Base-by-base conservation (phyloP, 1,140 invertebrate species). In the Polyergus mexicanus region DNA sequence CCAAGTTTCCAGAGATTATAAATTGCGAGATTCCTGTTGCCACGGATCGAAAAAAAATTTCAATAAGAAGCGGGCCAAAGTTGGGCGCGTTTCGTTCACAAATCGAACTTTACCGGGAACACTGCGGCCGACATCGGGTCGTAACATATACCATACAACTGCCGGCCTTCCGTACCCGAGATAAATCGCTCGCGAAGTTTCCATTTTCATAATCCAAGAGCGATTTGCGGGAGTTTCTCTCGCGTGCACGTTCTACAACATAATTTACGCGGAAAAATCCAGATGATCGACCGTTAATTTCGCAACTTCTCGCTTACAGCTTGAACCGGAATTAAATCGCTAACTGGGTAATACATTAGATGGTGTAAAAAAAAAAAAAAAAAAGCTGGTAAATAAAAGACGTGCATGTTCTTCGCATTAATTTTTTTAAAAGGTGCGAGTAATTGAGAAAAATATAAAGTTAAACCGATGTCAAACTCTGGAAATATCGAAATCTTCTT, bases 211-310 rank as follows among this genome's bases (percentile, higher is more conserved):
- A 83, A 72, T 72, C 68, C 78, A 44, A 60, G 78, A 83, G 66
- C 78, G 78, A 83, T 83, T 72, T 83, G 78, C 78, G 38, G 54
- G 54, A 60, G 68, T 81, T 72, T 81, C 51, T 44, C 41, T 44
- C 41, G 38, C 78, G 38, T 58, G 69, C 25, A 58, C 66, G 54
- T 60, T 58, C 35, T 16, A 16, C 19, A 41, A n/a, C 54, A 19
- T 83, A 83, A 83, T 83, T 83, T 83, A 83, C 78, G 78, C 54
- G 54, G 25, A 83, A 83, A 83, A 72, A 72, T 83, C 66, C 54
- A 72, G 44, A 83, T 72, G 78, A 83, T 83, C 78, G 78, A 83
- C 78, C 78, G 78, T 83, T 83, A 83, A 83, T 83, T 80, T 54
- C 66, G 78, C 68, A 81, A 63, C 66, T 83, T 60, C 68, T 72